Evolutionary conservation across 2,888 invertebrate species (phyloP), one percentile per base, ranked within the genome.

Genomic region (Germaria angustata): DNA sequence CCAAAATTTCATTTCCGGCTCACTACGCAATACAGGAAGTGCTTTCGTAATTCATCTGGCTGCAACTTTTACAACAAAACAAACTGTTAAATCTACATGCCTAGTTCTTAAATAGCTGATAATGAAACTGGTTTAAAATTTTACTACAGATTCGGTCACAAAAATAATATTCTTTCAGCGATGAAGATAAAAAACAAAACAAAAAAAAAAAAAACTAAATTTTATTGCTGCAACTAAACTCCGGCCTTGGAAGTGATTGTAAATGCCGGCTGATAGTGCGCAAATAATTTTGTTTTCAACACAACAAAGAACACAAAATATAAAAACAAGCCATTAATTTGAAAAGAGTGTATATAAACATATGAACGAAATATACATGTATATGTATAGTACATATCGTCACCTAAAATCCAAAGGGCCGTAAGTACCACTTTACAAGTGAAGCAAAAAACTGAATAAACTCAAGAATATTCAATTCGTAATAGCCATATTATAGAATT

Each of bases 231-330:
- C 57, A 68, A 22, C 17, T 69, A 49, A 61, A 69, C 53, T 17
- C 34, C 53, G 68, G 44, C 77, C 77, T 69, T 77, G 77, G 13
- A 68, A 34, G 44, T 24, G 68, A 53, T 59, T 55, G 55, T 34
- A 41, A 68, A 41, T 61, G 68, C 49, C 28, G 51, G 51, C 46
- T 61, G 34, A 55, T 71, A 61, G 24, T 59, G 51, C n/a, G n/a
- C 15, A 65, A 73, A 61, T 41, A 34, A 71, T 6, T 55, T 69
- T 9, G 34, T 71, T 59, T 71, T 46, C 32, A 49, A 57, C 17
- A 39, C 36, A 66, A 36, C 24, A 51, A 66, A 59, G 28, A 76
- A 66, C 8, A 36, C 17, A 15, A 65, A 66, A 39, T 17, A 24
- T 44, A 49, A 49, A 46, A 36, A 39, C 2, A 36, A 57, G n/a